Conservation (phyloP, 30 jellyfish, hydroid and myxozoan genomes). For the Turritopsis dohrnii region DNA sequence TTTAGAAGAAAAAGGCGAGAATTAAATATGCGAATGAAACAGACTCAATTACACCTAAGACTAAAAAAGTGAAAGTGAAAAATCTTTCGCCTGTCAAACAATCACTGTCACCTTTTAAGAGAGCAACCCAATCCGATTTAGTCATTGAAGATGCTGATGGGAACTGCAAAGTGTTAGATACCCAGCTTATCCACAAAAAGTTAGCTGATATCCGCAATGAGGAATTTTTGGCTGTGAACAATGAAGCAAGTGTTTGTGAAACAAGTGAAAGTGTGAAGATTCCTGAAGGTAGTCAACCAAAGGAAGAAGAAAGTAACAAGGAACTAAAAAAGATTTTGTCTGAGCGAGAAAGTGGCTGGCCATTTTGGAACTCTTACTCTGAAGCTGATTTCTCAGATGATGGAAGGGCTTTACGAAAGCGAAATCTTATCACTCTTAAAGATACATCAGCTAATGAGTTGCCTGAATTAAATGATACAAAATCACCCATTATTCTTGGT, state of each 20-base stretch:
- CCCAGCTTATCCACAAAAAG: not conserved
- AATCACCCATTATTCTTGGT: not conserved
- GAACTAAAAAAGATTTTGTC: not conserved
- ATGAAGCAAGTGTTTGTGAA: not conserved
- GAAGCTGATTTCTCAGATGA: not conserved
- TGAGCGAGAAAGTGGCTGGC: constrained; percentile 9
- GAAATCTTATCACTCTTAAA: not conserved
- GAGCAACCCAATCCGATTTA: not conserved
- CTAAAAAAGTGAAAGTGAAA: constrained; percentile 17
- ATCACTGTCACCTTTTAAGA: not conserved
- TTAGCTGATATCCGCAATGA: not conserved
- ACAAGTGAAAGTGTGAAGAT: not conserved
- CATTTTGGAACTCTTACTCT: constrained; percentile 12
- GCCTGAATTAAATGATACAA: not conserved
- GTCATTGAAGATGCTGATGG: constrained; percentile 3
- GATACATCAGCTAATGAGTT: not conserved
- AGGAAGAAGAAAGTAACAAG: not conserved
- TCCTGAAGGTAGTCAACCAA: not conserved
- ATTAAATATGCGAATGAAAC: constrained; percentile 11
- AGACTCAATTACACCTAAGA: constrained; percentile 1
- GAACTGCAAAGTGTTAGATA: not conserved
- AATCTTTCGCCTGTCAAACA: constrained; percentile 24
- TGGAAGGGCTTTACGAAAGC: not conserved
- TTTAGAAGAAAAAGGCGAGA: constrained; percentile 22
- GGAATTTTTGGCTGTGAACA: not conserved